Conservation (phyloP, 2,888 invertebrate genomes). For the Argynnis bischoffii region DNA sequence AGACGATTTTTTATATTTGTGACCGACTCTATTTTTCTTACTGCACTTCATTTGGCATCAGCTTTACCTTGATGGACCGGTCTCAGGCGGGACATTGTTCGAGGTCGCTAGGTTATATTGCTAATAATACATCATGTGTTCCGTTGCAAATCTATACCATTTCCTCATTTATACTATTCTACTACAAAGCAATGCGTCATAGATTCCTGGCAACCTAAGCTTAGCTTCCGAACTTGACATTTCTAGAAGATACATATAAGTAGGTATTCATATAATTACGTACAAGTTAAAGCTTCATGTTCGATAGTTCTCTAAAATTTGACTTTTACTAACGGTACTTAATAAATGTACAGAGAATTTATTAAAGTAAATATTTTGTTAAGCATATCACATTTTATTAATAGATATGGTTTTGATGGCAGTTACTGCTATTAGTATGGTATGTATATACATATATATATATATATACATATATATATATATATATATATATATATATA, state of each 20-base stretch:
- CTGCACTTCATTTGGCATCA: constrained; percentile 43
- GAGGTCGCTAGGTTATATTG: constrained; percentile 43
- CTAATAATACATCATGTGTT: constrained; percentile 25
- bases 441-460: no score
- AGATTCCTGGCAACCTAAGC: neutral
- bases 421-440: no score
- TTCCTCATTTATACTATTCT: constrained; percentile 18
- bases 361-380: no score
- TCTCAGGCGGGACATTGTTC: constrained; percentile 43
- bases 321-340: no score
- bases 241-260: neutral
- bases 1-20: neutral
- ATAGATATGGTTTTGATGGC: no score
- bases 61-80: constrained; percentile 63
- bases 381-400: no score
- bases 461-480: no score
- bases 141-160: constrained; percentile 14
- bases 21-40: constrained; percentile 1
- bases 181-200: neutral
- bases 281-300: no score
- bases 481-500: no score
- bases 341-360: no score
- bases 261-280: neutral
- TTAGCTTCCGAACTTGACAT: constrained; percentile 7
- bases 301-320: no score